Evolutionary conservation across 2,888 invertebrate genomes (phyloP).

Genomic region (Trachelus troglodyta): DNA sequence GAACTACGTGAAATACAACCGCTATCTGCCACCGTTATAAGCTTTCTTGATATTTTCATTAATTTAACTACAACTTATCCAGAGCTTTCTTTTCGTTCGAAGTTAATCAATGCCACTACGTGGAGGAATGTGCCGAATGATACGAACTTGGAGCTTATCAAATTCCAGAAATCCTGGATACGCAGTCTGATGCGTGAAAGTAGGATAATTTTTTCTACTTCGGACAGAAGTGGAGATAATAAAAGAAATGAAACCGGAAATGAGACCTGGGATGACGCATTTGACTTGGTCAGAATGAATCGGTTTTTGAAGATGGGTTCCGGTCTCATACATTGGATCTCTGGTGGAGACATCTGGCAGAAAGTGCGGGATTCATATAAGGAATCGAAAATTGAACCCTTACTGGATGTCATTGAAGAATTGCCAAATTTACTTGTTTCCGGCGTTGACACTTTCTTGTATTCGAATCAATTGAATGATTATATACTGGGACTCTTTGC

Average conservation of each 20-base stretch:
- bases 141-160: conserved; percentile 33
- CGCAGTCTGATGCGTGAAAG: not conserved
- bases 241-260: not conserved
- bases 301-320: conserved; percentile 33
- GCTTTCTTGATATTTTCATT: conserved; percentile 36
- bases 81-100: conserved; percentile 38
- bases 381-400: conserved; percentile 41
- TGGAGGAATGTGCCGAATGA: conserved; percentile 49
- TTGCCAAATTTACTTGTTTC: conserved; percentile 52
- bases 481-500: conserved; percentile 41
- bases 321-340: conserved; percentile 37
- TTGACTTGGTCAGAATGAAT: conserved; percentile 19
- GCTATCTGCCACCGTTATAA: conserved; percentile 36
- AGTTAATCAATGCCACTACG: conserved; percentile 48
- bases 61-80: conserved; percentile 27
- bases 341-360: conserved; percentile 56
- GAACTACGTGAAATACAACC: conserved; percentile 30
- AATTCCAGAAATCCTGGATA: conserved; percentile 44
- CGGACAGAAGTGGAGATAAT: not conserved
- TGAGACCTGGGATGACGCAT: not conserved
- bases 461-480: conserved; percentile 50
- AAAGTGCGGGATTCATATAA: conserved; percentile 48
- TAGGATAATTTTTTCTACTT: not conserved
- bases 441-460: conserved; percentile 52
- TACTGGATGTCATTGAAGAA: conserved; percentile 52